These are phyloP conservation scores for Anthopleura xanthogrammica DNA, from an alignment of 92 coral and sea anemone species.

Conservation along the genomic window DNA sequence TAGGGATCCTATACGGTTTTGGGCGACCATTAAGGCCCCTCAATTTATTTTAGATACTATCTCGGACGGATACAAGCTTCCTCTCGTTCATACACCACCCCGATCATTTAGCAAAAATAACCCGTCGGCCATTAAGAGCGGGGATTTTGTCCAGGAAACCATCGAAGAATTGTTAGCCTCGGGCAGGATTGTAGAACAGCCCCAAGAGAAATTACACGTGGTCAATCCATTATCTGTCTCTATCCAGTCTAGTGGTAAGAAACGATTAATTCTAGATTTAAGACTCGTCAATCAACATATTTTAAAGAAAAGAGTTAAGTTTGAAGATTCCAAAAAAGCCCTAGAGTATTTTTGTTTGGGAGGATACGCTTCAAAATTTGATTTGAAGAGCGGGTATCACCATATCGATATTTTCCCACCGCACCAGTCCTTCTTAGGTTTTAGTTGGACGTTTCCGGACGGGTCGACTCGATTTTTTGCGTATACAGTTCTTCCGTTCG, in stretches of 20 bases:
- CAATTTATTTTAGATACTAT: conserved; percentile 5
- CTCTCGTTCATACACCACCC: background rate
- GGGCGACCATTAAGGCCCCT: background rate
- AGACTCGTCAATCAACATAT: background rate
- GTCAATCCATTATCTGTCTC: background rate
- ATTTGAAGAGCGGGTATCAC: background rate
- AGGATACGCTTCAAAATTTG: background rate
- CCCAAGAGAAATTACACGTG: background rate
- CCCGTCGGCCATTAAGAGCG: background rate
- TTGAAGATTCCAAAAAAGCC: background rate
- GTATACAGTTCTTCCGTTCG: no score
- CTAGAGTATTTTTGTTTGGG: background rate
- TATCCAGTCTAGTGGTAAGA: background rate
- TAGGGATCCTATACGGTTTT: no score
- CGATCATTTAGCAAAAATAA: background rate
- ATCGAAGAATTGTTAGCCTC: background rate
- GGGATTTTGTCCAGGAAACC: background rate
- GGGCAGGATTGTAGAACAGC: background rate
- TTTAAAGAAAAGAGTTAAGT: background rate
- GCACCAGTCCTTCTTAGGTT: no score
- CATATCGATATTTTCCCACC: conserved; percentile 5
- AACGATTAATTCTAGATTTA: background rate
- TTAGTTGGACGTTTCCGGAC: no score
- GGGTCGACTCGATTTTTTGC: no score
- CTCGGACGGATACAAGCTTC: background rate